phyloP scores from a whole-genome alignment of 2,888 invertebrate species.

The Microplitis manilae region DNA sequence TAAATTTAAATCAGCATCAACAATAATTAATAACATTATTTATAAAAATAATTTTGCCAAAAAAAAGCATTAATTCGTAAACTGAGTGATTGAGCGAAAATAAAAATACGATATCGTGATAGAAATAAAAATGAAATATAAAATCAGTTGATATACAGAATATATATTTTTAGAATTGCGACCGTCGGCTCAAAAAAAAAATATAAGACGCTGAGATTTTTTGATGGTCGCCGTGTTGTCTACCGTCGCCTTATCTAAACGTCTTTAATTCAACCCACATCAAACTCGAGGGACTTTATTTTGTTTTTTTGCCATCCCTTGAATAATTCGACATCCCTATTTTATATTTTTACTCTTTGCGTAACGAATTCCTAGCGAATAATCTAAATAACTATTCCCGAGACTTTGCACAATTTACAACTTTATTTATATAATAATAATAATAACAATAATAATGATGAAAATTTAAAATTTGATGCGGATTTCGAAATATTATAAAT shows the following conservation, averaged over 20 bases:
- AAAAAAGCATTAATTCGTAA: neutral
- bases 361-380: too few relatives aligned
- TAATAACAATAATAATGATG: too few relatives aligned
- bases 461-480: neutral
- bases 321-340: too few relatives aligned
- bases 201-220: neutral
- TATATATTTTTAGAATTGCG: conserved; percentile 48
- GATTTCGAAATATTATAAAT: conserved; percentile 18
- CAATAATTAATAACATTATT: neutral
- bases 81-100: neutral
- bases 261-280: neutral
- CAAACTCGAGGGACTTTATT: neutral
- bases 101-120: conserved; percentile 13
- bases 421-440: too few relatives aligned
- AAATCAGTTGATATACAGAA: conserved; percentile 28
- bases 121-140: conserved; percentile 9
- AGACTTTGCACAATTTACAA: too few relatives aligned
- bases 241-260: conserved; percentile 43
- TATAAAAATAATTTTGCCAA: neutral
- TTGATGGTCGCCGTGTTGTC: conserved; percentile 49
- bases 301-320: neutral
- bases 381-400: too few relatives aligned
- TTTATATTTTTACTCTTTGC: too few relatives aligned
- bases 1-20: neutral
- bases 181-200: conserved; percentile 33